These are phyloP conservation scores for Conger conger DNA, from an alignment of 2,113 vertebrate genomes.

Conservation along the genomic window DNA sequence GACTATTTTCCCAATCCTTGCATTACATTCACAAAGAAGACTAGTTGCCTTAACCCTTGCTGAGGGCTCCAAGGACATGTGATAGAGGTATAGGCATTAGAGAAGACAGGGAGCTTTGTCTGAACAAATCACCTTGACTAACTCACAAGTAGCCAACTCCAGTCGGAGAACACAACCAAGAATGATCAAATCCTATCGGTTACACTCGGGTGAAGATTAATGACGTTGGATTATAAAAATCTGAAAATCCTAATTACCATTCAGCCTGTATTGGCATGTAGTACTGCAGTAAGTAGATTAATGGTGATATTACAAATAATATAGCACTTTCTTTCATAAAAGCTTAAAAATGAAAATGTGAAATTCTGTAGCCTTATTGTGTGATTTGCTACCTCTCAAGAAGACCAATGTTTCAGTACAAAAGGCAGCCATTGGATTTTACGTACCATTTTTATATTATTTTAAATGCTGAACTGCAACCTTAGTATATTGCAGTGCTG, in stretches of 20 bases:
- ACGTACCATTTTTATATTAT: not conserved
- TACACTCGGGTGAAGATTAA: slow-evolving; percentile 32
- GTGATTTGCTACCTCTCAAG: not conserved
- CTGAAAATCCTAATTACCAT: slow-evolving; percentile 36
- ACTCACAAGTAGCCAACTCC: not conserved
- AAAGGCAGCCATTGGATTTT: not conserved
- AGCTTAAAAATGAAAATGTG: slow-evolving; percentile 15
- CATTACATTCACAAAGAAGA: not conserved
- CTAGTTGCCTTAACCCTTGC: not conserved
- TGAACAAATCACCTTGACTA: not conserved
- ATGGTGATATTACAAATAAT: slow-evolving; percentile 23
- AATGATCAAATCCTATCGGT: not conserved
- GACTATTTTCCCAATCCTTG: not conserved
- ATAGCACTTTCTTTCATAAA: not conserved
- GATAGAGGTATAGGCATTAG: not conserved
- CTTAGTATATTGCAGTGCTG: not conserved
- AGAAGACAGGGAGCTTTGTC: not conserved
- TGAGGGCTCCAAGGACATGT: not conserved
- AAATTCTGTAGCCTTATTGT: not conserved
- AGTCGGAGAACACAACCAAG: not conserved
- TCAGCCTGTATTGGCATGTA: slow-evolving; percentile 17
- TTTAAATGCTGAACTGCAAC: not conserved
- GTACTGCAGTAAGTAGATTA: slow-evolving; percentile 27
- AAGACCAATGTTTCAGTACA: not conserved
- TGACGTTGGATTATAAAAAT: slow-evolving; percentile 27